Conservation (phyloP, 2,113 vertebrate genomes). For the Lophius piscatorius region DNA sequence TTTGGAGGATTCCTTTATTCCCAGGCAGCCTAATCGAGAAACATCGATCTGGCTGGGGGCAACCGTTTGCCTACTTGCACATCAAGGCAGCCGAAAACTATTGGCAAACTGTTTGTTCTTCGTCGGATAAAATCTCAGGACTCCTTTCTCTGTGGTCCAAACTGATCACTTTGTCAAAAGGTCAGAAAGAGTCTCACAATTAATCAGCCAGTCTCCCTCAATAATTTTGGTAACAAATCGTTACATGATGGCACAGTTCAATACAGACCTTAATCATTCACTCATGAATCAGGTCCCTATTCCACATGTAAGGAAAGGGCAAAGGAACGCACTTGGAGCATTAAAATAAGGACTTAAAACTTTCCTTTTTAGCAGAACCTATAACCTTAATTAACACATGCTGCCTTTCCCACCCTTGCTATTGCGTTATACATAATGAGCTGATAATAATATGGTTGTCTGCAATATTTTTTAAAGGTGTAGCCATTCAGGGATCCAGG, state of each 20-base stretch:
- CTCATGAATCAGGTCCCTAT: constrained; percentile 11
- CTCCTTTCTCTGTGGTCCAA: constrained; percentile 50
- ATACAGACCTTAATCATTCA: constrained; percentile 5
- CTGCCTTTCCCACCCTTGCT: too few species aligned
- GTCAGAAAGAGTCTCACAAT: constrained; percentile 53
- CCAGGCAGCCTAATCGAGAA: constrained; percentile 54
- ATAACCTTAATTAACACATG: too few species aligned
- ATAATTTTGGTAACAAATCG: constrained; percentile 40
- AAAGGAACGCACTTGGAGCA: too few species aligned
- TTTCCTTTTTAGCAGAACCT: too few species aligned
- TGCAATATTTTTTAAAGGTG: too few species aligned
- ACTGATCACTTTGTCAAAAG: constrained; percentile 60
- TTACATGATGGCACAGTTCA: constrained; percentile 22
- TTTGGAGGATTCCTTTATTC: constrained; percentile 34
- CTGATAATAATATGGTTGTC: too few species aligned
- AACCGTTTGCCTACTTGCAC: constrained; percentile 68
- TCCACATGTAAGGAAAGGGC: too few species aligned
- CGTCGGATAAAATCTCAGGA: constrained; percentile 65
- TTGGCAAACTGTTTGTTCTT: constrained; percentile 73
- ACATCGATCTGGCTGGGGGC: constrained; percentile 62
- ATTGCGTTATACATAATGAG: too few species aligned
- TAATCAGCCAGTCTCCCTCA: constrained; percentile 44
- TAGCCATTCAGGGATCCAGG: too few species aligned
- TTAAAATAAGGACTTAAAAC: too few species aligned
- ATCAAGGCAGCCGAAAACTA: constrained; percentile 64